These are phyloP conservation scores for Holcopasites calliopsidis DNA, from an alignment of 1,140 invertebrate species.

Conservation along the genomic window DNA sequence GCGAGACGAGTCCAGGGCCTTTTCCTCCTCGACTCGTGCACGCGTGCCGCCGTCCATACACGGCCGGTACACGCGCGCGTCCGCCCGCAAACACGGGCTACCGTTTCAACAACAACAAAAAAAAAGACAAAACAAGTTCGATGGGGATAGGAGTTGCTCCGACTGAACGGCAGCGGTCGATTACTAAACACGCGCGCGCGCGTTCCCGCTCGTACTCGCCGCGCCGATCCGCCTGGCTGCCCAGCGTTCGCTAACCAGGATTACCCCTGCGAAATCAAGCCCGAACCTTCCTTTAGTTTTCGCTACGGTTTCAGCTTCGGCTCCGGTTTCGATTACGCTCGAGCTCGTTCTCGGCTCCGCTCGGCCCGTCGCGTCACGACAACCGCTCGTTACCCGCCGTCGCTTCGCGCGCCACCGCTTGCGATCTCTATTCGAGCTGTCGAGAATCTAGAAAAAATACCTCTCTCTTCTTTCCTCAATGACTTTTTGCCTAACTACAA, in stretches of 20 bases:
- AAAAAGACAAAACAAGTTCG: neutral
- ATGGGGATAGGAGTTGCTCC: neutral
- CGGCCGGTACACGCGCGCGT: slow-evolving; percentile 55
- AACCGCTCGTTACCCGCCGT: too few relatives aligned
- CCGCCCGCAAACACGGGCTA: slow-evolving; percentile 41
- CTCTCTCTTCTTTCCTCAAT: neutral
- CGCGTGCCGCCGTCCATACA: slow-evolving; percentile 62
- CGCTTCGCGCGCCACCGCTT: slow-evolving; percentile 56
- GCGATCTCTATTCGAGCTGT: neutral
- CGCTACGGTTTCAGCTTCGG: slow-evolving; percentile 33
- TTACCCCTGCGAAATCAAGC: slow-evolving; percentile 13
- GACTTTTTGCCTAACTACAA: neutral
- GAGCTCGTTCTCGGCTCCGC: slow-evolving; percentile 57
- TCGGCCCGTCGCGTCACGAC: too few relatives aligned
- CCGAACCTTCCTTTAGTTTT: slow-evolving; percentile 32
- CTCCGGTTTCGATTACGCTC: slow-evolving; percentile 57
- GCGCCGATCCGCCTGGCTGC: slow-evolving; percentile 13
- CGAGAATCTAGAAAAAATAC: too few relatives aligned
- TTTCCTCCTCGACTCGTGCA: slow-evolving; percentile 61
- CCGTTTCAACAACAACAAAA: neutral
- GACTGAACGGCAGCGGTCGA: neutral
- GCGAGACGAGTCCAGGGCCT: slow-evolving; percentile 61
- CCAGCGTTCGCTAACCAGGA: slow-evolving; percentile 9
- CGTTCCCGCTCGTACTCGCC: slow-evolving; percentile 38
- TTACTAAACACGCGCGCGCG: slow-evolving; percentile 30